Evolutionary conservation across 1,140 invertebrate genomes (phyloP), one percentile per base, ranked within the genome.

Genomic region (Papilio helenus): DNA sequence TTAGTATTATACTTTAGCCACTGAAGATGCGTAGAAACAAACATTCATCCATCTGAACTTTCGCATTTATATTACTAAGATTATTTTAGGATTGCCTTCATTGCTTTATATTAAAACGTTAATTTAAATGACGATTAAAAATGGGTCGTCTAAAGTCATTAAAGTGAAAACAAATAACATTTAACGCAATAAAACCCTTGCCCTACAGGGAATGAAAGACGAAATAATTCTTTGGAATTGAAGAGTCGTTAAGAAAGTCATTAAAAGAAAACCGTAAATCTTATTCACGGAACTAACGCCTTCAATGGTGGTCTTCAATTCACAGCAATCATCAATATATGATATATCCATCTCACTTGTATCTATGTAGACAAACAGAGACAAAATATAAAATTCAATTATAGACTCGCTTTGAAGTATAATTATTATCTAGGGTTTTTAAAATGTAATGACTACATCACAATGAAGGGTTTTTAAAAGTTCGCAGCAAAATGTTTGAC

Each of bases 231-330:
- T 79, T 74, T 80, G 80, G 80, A 80, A 83, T 82, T 81, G 84
- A 82, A 18, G 79, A 29, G 68, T 81, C 85, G 83, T 85, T 84
- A 87, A 87, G 76, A 86, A 82, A 81, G 76, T 81, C 85, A 84
- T 87, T 83, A 87, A 88, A 84, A 76, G 80, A 80, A 79, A 79
- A 55, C 65, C 83, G 81, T 84, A 84, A 82, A 81, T 85, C 79
- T 73, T 80, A 84, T 87, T 87, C 82, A 87, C 87, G 80, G 83
- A 82, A 79, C 73, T 79, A 44, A 81, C 80, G 80, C 44, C 72
- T 46, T 74, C 72, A 74, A 34, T 77, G 82, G 80, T 79, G 80
- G 76, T 81, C 82, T 76, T 79, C 79, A 34, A 8, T 12, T 12
- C 3, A 29, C 26, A 29, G 23, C 23, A 20, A 20, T 58, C 34